These are phyloP conservation scores for Argopecten irradians DNA, from an alignment of 1,140 invertebrate species.

Conservation along the genomic window DNA sequence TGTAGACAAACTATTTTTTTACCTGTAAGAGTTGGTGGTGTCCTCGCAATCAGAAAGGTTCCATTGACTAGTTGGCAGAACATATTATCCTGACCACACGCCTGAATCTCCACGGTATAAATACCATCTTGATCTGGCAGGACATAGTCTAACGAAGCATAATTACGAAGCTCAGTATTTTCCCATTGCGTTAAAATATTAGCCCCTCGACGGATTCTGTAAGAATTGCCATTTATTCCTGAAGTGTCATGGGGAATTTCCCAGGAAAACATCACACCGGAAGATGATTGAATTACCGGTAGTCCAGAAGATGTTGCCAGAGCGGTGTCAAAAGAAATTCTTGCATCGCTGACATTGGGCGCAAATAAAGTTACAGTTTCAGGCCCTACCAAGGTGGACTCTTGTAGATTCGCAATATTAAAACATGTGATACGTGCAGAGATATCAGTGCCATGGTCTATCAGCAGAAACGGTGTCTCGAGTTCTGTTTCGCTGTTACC, in stretches of 20 bases:
- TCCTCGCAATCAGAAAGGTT: not conserved
- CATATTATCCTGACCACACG: not conserved
- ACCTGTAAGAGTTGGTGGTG: slow-evolving; percentile 27
- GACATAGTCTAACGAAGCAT: slow-evolving; percentile 1
- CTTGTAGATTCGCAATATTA: slow-evolving; percentile 27
- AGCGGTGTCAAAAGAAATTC: not conserved
- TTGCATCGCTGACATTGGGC: not conserved
- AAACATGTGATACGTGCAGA: slow-evolving; percentile 28
- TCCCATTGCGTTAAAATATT: not conserved
- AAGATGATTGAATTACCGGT: not conserved
- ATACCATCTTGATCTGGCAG: not conserved
- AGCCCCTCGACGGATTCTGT: slow-evolving; percentile 10
- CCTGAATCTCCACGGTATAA: too few species aligned
- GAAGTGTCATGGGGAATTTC: not conserved
- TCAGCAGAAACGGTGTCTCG: not conserved
- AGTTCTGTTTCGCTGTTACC: not conserved
- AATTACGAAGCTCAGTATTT: slow-evolving; percentile 24
- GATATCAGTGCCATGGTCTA: not conserved
- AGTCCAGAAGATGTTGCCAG: not conserved
- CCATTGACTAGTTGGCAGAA: slow-evolving; percentile 19
- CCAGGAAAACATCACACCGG: slow-evolving; percentile 27
- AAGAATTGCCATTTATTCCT: not conserved
- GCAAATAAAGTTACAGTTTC: not conserved
- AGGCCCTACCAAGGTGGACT: not conserved
- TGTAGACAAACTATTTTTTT: not conserved